These are phyloP conservation scores for Lasioglossum figueresi DNA, from an alignment of 2,888 invertebrate species.

Conservation along the genomic window DNA sequence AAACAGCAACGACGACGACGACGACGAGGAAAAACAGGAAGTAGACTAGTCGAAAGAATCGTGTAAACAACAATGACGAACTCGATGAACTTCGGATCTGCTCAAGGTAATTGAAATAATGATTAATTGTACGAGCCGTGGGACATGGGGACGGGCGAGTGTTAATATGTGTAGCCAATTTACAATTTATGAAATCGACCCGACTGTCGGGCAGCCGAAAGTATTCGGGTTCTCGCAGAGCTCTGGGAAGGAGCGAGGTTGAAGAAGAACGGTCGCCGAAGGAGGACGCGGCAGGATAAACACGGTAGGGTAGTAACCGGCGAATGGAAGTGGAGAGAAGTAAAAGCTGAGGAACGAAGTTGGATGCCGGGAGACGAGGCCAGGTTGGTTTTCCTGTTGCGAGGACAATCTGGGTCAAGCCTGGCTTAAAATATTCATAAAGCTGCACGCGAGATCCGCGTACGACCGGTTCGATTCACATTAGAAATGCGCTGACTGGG, in stretches of 20 bases:
- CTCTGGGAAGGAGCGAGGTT: background rate
- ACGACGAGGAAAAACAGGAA: background rate
- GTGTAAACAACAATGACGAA: too few species aligned
- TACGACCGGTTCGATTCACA: constrained; percentile 78
- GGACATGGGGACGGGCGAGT: background rate
- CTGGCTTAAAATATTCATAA: constrained; percentile 82
- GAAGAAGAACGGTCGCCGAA: background rate
- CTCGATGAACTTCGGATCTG: too few species aligned
- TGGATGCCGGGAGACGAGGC: constrained; percentile 44
- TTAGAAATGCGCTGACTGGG: constrained; percentile 79
- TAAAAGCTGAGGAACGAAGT: constrained; percentile 42
- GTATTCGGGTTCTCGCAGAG: background rate
- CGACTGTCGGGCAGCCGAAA: background rate
- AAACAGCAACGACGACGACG: background rate
- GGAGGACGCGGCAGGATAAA: constrained; percentile 25
- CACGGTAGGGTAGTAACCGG: background rate
- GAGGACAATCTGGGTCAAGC: constrained; percentile 81
- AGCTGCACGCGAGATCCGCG: constrained; percentile 79
- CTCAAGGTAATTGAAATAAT: too few species aligned
- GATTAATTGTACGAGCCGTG: too few species aligned
- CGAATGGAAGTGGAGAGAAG: constrained; percentile 8
- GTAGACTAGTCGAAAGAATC: too few species aligned
- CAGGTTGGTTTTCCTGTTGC: constrained; percentile 74
- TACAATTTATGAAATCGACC: background rate
- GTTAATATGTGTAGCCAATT: background rate